A percentile compares a stretch with the other conserved stretches of the same genome.
phyloP scores from a whole-genome alignment of 2,888 invertebrate genomes.

The Synergus laeviventris region DNA sequence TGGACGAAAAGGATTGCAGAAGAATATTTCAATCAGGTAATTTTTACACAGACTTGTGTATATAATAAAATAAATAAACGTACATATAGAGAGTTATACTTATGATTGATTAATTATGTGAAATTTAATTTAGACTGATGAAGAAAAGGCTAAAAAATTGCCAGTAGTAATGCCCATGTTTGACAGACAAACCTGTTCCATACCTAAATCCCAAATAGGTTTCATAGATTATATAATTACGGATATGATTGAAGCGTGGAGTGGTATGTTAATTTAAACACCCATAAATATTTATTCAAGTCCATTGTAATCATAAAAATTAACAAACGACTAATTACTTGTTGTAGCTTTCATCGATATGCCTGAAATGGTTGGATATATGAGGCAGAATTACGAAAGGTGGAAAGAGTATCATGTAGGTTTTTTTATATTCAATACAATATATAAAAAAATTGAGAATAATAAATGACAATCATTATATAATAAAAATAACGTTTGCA shows the following conservation, averaged over 20 bases:
- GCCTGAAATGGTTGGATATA: conserved; percentile 91
- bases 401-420: conserved; percentile 90
- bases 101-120: not conserved
- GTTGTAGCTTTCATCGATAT: conserved; percentile 88
- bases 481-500: not conserved
- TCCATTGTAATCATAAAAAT: not conserved
- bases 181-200: conserved; percentile 94
- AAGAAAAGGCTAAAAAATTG: conserved; percentile 91
- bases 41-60: conserved; percentile 32
- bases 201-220: conserved; percentile 98
- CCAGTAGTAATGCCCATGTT: conserved; percentile 99
- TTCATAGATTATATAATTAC: conserved; percentile 98
- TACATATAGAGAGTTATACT: not conserved
- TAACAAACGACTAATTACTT: conserved; percentile 14
- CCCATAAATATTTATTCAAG: no score
- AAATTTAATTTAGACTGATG: conserved; percentile 85
- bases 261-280: conserved; percentile 80
- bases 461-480: no score
- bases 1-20: conserved; percentile 98
- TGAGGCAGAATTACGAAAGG: conserved; percentile 91
- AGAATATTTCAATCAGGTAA: conserved; percentile 94
- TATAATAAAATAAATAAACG: not conserved
- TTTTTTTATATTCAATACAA: conserved; percentile 19
- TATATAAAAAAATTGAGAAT: not conserved
- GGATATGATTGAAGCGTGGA: conserved; percentile 99